Conservation (phyloP, 2,113 vertebrate genomes). For the Serranochromis macrocephalus region DNA sequence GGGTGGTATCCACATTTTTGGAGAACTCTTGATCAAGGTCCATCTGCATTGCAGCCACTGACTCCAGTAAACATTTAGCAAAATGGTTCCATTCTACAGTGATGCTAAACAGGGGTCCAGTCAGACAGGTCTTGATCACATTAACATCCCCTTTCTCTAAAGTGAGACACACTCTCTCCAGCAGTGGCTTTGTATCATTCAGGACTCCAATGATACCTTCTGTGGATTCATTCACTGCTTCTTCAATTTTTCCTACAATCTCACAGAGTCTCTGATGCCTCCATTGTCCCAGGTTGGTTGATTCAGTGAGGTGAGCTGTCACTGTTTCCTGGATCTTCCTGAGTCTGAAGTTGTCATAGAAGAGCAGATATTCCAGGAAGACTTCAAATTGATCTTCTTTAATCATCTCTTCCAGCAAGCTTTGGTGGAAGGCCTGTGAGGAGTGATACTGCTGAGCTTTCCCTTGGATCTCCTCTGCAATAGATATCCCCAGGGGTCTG, state of each 20-base stretch:
- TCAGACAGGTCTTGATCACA: slow-evolving; percentile 15
- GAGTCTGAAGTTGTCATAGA: slow-evolving; percentile 39
- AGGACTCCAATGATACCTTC: slow-evolving; percentile 16
- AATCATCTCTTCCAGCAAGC: slow-evolving; percentile 55
- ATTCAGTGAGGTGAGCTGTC: slow-evolving; percentile 36
- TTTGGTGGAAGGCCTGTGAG: slow-evolving; percentile 42
- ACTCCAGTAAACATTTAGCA: slow-evolving; percentile 43
- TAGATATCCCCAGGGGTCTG: slow-evolving; percentile 28
- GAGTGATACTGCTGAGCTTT: slow-evolving; percentile 30
- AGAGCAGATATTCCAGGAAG: slow-evolving; percentile 54
- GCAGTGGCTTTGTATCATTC: slow-evolving; percentile 39
- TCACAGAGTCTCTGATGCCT: slow-evolving; percentile 54
- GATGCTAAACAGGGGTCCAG: slow-evolving; percentile 56
- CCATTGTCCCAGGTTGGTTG: slow-evolving; percentile 21
- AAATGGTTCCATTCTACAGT: slow-evolving; percentile 56
- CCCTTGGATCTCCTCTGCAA: slow-evolving; percentile 48
- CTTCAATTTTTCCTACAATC: slow-evolving; percentile 49
- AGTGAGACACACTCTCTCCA: slow-evolving; percentile 46
- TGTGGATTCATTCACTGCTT: slow-evolving; percentile 29
- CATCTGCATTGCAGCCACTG: slow-evolving; percentile 39
- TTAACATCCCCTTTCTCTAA: slow-evolving; percentile 37
- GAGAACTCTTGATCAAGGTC: slow-evolving; percentile 43
- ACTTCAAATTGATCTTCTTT: slow-evolving; percentile 54
- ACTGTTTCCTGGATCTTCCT: slow-evolving; percentile 51
- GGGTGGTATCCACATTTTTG: slow-evolving; percentile 5